Percentiles rank a stretch among this genome's conserved stretches.
phyloP scores from a whole-genome alignment of 2,113 vertebrate species.

The Aegotheles bennettii region DNA sequence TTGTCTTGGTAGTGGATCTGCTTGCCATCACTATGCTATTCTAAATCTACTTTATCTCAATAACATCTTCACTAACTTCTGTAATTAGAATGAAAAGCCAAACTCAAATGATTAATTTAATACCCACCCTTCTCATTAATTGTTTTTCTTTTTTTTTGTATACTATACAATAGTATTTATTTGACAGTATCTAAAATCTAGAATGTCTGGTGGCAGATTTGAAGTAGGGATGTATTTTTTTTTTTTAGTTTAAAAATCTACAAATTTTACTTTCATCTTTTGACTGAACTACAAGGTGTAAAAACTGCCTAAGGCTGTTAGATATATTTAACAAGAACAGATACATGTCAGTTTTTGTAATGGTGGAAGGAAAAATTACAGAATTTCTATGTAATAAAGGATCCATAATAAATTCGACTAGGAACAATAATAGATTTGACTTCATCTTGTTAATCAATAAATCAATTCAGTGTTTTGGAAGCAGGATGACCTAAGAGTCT shows the following conservation, averaged over 20 bases:
- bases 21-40: not conserved
- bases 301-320: not conserved
- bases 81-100: not conserved
- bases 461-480: not conserved
- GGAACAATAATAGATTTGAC: not conserved
- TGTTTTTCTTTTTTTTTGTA: not conserved
- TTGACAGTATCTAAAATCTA: constrained; percentile 38
- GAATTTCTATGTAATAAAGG: not conserved
- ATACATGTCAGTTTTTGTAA: not conserved
- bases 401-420: not conserved
- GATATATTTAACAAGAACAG: not conserved
- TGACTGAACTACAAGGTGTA: not conserved
- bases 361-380: not conserved
- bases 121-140: not conserved
- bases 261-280: not conserved
- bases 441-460: not conserved
- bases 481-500: not conserved
- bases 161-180: not conserved
- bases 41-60: constrained; percentile 20
- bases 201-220: constrained; percentile 29
- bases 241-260: not conserved
- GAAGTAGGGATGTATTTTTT: constrained; percentile 19
- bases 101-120: constrained; percentile 30
- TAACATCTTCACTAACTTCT: not conserved
- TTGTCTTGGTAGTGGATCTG: constrained; percentile 7